Evolutionary conservation across 2,888 invertebrate genomes (phyloP).

Genomic region (Hirtodrosophila histrioides): DNA sequence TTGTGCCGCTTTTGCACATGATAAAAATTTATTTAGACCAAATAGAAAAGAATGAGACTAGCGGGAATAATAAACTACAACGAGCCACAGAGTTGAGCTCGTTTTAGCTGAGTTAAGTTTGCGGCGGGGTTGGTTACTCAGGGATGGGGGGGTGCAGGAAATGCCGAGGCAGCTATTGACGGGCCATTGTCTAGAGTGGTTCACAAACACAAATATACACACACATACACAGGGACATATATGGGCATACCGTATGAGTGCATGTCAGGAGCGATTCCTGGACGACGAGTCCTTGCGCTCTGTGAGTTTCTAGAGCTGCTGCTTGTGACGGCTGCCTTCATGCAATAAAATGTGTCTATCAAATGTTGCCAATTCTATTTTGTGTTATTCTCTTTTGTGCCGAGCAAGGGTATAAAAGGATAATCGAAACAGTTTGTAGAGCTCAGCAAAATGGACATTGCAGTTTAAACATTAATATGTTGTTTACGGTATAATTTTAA

Average conservation of each 20-base stretch:
- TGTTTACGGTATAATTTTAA: too few species aligned
- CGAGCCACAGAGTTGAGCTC: conserved; percentile 30
- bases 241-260: conserved; percentile 44
- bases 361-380: conserved; percentile 60
- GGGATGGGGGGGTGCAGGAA: conserved; percentile 49
- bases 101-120: conserved; percentile 40
- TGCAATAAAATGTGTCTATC: conserved; percentile 77
- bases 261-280: conserved; percentile 44
- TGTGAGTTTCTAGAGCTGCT: conserved; percentile 24
- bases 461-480: not conserved
- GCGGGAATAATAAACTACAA: conserved; percentile 81
- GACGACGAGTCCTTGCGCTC: conserved; percentile 20
- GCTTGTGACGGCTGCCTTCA: conserved; percentile 50
- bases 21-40: conserved; percentile 80
- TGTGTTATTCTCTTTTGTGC: conserved; percentile 27
- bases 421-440: not conserved
- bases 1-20: conserved; percentile 66
- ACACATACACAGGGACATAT: conserved; percentile 12
- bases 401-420: conserved; percentile 13
- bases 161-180: conserved; percentile 70
- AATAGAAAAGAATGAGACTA: conserved; percentile 77
- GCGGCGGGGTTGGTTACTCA: conserved; percentile 3
- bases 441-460: too few species aligned
- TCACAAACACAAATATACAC: conserved; percentile 5
- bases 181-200: conserved; percentile 69